phyloP scores from a whole-genome alignment of 2,888 invertebrate species.

The Eilema griseolum region DNA sequence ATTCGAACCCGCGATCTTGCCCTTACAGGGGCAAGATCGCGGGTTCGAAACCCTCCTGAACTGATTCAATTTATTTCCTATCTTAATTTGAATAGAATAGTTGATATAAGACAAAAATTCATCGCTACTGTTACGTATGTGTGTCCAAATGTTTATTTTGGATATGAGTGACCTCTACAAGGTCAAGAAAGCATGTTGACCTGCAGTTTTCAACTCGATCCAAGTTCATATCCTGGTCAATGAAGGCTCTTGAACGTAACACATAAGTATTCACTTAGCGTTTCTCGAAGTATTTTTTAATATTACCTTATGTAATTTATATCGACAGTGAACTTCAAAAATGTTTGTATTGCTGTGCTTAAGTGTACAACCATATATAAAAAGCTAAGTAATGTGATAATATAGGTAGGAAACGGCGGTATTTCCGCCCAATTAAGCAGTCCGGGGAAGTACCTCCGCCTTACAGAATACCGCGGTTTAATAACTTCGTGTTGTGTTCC shows the following conservation, averaged over 20 bases:
- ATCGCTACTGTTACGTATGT: not conserved
- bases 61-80: too few relatives aligned
- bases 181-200: conserved; percentile 15
- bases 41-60: too few relatives aligned
- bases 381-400: not conserved
- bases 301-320: not conserved
- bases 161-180: not conserved
- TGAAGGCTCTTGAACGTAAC: not conserved
- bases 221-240: conserved; percentile 1
- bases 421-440: too few relatives aligned
- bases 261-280: not conserved
- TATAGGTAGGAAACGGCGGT: too few relatives aligned
- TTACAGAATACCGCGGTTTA: too few relatives aligned
- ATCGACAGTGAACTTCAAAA: not conserved
- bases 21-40: too few relatives aligned
- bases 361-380: not conserved
- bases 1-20: too few relatives aligned
- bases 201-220: not conserved
- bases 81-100: too few relatives aligned
- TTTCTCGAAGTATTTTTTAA: not conserved
- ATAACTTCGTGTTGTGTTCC: too few relatives aligned
- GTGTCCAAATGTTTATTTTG: conserved; percentile 6
- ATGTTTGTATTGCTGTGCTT: not conserved
- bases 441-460: too few relatives aligned
- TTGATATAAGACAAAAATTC: not conserved